phyloP scores from a whole-genome alignment of 1,140 invertebrate species.

The Luehdorfia chinensis region DNA sequence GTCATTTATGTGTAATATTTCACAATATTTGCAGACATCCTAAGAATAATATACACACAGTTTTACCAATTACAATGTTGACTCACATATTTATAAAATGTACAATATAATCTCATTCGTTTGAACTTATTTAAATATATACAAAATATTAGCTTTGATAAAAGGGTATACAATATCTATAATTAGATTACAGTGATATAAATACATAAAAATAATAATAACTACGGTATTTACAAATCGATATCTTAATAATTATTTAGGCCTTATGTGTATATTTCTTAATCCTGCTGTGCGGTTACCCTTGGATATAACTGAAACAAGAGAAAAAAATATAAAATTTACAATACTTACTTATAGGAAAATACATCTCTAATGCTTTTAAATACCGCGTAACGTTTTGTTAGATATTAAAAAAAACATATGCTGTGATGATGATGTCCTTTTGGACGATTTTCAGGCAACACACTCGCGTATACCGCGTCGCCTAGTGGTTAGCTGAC shows the following conservation, averaged over 20 bases:
- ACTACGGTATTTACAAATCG: constrained; percentile 62
- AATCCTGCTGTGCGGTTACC: constrained; percentile 68
- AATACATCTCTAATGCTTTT: no score
- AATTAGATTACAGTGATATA: constrained; percentile 70
- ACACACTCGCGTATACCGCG: no score
- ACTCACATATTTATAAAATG: constrained; percentile 75
- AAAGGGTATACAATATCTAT: constrained; percentile 71
- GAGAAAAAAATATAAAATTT: constrained; percentile 19
- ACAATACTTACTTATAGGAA: no score
- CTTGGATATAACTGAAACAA: constrained; percentile 69
- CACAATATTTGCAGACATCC: constrained; percentile 68
- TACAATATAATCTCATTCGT: constrained; percentile 76
- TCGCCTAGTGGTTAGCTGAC: no score
- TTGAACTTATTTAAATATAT: constrained; percentile 71
- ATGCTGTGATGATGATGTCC: no score
- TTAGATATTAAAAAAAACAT: no score
- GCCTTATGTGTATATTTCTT: constrained; percentile 30
- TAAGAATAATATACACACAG: constrained; percentile 67
- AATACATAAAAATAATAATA: constrained; percentile 73
- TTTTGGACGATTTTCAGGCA: no score
- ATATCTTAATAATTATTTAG: constrained; percentile 48
- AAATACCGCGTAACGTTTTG: no score
- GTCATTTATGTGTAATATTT: constrained; percentile 72
- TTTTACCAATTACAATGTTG: constrained; percentile 65
- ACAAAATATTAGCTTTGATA: constrained; percentile 74